Evolutionary conservation across 2,113 vertebrate genomes (phyloP).

Genomic region (Cololabis saira): DNA sequence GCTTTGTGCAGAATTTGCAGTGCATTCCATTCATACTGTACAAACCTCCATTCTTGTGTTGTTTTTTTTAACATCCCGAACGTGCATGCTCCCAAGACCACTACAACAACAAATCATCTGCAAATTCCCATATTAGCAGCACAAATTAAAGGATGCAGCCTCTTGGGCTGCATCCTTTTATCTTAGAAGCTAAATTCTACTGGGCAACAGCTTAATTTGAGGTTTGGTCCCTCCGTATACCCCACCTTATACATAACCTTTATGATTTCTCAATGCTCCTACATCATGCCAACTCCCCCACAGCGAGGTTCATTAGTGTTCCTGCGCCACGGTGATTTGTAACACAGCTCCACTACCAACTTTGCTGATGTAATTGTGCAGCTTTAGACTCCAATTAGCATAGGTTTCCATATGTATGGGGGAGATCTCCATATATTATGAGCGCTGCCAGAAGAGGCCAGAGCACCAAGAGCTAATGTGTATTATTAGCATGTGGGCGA

Average conservation of each 20-base stretch:
- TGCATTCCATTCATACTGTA: background rate
- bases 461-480: conserved; percentile 37
- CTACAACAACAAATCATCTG: conserved; percentile 30
- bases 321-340: conserved; percentile 53
- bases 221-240: background rate
- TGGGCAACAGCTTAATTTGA: conserved; percentile 4
- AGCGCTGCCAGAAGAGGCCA: conserved; percentile 13
- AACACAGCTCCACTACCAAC: conserved; percentile 31
- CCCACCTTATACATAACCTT: background rate
- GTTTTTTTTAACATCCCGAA: background rate
- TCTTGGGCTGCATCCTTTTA: background rate
- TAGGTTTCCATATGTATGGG: conserved; percentile 58
- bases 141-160: conserved; percentile 15
- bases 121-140: conserved; percentile 15
- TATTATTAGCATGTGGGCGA: conserved; percentile 29
- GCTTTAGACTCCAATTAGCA: conserved; percentile 71
- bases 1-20: background rate
- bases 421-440: conserved; percentile 52
- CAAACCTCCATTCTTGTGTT: background rate
- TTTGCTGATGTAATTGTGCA: conserved; percentile 56
- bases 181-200: conserved; percentile 5
- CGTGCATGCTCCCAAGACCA: background rate
- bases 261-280: conserved; percentile 10
- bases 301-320: conserved; percentile 39
- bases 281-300: conserved; percentile 31